Evolutionary conservation across 2,797 vertebrate genomes (phyloP).

Genomic region (Momotus momota): DNA sequence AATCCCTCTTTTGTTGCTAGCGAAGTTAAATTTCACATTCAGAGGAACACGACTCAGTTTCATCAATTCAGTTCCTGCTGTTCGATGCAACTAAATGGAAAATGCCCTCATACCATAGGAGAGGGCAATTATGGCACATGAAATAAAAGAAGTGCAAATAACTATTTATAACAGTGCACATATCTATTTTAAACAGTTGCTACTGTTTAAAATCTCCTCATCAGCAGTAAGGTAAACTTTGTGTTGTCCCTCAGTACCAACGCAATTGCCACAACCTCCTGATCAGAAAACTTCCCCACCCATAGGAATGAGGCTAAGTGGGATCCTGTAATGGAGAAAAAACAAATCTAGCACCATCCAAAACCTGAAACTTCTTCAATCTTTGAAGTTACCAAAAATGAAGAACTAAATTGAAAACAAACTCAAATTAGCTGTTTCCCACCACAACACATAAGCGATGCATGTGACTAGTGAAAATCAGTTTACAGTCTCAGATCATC

Average conservation of each 20-base stretch:
- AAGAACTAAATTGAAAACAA: not conserved
- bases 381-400: not conserved
- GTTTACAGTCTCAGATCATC: not conserved
- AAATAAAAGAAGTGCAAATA: not conserved
- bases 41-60: not conserved
- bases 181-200: not conserved
- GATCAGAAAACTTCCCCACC: not conserved
- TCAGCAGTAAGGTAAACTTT: not conserved
- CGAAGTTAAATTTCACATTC: not conserved
- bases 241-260: not conserved
- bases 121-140: not conserved
- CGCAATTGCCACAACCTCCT: not conserved
- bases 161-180: not conserved
- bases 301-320: not conserved
- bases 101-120: not conserved
- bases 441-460: not conserved
- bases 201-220: not conserved
- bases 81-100: not conserved
- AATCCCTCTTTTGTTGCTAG: not conserved
- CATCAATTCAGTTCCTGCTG: not conserved
- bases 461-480: not conserved
- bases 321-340: not conserved
- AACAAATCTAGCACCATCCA: not conserved
- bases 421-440: not conserved
- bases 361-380: not conserved